phyloP scores from a whole-genome alignment of 1,140 invertebrate genomes.

The Drosophila triauraria region DNA sequence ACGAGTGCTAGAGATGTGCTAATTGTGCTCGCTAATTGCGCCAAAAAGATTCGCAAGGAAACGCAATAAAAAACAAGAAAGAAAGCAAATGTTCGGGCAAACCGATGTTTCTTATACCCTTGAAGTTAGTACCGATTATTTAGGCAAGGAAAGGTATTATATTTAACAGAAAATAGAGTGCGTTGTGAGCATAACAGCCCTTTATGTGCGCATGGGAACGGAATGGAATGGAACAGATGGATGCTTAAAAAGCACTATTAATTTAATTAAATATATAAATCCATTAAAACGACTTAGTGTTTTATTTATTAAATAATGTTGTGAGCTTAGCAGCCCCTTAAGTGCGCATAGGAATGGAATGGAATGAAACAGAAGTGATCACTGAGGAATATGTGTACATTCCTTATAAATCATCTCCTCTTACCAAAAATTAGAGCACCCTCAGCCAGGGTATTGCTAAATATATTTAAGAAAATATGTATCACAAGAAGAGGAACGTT shows the following conservation, averaged over 20 bases:
- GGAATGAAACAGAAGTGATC: too few species aligned
- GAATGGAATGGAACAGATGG: background rate
- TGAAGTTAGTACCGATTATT: background rate
- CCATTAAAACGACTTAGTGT: too few species aligned
- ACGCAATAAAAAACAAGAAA: slow-evolving; percentile 21
- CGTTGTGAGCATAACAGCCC: too few species aligned
- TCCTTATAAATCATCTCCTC: background rate
- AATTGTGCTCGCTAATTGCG: slow-evolving; percentile 69
- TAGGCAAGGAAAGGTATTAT: background rate
- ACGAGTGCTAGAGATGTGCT: slow-evolving; percentile 64
- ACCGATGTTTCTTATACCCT: background rate
- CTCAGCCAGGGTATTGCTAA: slow-evolving; percentile 1
- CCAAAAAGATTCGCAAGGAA: slow-evolving; percentile 51
- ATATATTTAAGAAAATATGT: slow-evolving; percentile 17
- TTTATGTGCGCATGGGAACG: background rate
- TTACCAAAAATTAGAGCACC: background rate
- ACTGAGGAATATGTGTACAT: background rate
- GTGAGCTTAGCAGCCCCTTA: too few species aligned
- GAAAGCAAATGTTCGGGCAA: background rate
- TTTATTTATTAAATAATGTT: background rate
- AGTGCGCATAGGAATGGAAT: too few species aligned
- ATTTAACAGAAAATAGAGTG: background rate
- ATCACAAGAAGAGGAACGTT: slow-evolving; percentile 38
- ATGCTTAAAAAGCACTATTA: background rate
- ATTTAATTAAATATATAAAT: too few species aligned